phyloP scores from a whole-genome alignment of 1,140 invertebrate species.

The Tachypleus tridentatus region DNA sequence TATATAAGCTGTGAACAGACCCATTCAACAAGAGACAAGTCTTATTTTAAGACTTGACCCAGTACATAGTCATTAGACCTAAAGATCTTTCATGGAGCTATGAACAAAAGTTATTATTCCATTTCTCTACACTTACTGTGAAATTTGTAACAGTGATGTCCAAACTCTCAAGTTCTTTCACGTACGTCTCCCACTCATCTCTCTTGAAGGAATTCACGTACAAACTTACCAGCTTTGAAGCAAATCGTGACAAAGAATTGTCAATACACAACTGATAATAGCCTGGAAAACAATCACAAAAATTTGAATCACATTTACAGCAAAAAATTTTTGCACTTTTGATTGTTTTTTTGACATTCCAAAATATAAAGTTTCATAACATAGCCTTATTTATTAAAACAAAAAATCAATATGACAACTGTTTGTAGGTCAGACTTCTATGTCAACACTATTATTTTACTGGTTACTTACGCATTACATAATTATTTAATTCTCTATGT shows the following conservation, averaged over 20 bases:
- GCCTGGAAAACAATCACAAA: slow-evolving; percentile 27
- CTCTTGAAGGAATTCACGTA: slow-evolving; percentile 86
- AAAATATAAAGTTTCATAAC: too few species aligned
- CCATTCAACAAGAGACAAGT: background rate
- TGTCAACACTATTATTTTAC: too few species aligned
- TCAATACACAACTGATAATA: slow-evolving; percentile 84
- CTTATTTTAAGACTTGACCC: background rate
- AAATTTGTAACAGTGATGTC: slow-evolving; percentile 82
- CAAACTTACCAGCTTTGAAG: slow-evolving; percentile 80
- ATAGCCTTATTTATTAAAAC: too few species aligned
- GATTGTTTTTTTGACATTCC: too few species aligned
- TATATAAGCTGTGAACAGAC: too few species aligned
- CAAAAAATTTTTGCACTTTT: background rate
- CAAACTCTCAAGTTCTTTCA: slow-evolving; percentile 73
- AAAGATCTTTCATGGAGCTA: background rate
- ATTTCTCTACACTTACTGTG: slow-evolving; percentile 41
- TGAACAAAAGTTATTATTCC: background rate
- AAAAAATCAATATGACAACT: too few species aligned
- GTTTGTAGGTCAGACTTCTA: too few species aligned
- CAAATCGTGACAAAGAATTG: slow-evolving; percentile 86
- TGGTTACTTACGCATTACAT: too few species aligned
- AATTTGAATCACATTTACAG: background rate
- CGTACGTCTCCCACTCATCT: slow-evolving; percentile 85
- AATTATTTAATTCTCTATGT: too few species aligned
- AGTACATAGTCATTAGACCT: slow-evolving; percentile 1